These are phyloP conservation scores for Pipistrellus nathusii DNA, from an alignment of 2,797 vertebrate species.

Conservation along the genomic window DNA sequence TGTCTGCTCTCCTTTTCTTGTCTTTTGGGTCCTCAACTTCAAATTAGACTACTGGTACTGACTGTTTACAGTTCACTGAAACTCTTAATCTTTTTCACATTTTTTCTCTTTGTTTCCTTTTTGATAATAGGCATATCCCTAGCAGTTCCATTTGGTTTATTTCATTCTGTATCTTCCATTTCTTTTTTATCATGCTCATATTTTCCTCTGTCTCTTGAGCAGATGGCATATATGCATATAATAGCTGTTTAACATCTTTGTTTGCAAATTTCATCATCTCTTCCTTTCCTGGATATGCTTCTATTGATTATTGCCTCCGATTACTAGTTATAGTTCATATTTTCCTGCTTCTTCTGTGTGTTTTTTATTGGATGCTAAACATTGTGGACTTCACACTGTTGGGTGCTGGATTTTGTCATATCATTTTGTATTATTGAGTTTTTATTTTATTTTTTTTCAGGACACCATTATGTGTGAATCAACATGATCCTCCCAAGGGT, in stretches of 20 bases:
- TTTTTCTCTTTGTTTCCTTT: not conserved
- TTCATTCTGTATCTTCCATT: not conserved
- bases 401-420: not conserved
- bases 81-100: not conserved
- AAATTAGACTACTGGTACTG: not conserved
- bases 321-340: not conserved
- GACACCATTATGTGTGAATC: not conserved
- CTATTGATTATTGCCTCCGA: not conserved
- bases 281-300: not conserved
- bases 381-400: not conserved
- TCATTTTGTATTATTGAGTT: not conserved
- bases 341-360: not conserved
- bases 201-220: not conserved
- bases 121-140: not conserved
- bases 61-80: not conserved
- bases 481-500: not conserved
- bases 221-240: not conserved
- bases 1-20: not conserved
- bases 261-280: not conserved
- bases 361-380: slow-evolving; percentile 11
- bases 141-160: not conserved
- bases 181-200: not conserved
- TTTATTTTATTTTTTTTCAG: not conserved
- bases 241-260: not conserved
- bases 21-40: not conserved